Conservation (phyloP, 2,113 vertebrate species). For the Lipophrys pholis region DNA sequence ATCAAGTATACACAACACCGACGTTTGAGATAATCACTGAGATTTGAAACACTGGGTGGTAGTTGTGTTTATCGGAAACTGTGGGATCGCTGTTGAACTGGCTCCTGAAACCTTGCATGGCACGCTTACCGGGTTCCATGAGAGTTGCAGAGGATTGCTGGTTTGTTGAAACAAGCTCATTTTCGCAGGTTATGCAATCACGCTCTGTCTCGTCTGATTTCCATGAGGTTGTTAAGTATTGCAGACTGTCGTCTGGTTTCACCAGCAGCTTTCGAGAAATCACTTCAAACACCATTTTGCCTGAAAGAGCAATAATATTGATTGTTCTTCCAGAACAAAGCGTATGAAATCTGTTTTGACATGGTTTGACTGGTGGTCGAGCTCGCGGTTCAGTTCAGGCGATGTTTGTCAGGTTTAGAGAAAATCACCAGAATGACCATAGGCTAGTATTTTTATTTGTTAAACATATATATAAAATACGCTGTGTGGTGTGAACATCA, state of each 20-base stretch:
- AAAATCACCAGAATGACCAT: too few species aligned
- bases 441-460: too few species aligned
- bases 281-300: neutral
- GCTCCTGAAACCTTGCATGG: constrained; percentile 21
- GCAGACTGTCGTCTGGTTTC: constrained; percentile 31
- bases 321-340: neutral
- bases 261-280: constrained; percentile 2
- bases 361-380: neutral
- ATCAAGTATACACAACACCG: constrained; percentile 28
- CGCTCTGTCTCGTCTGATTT: constrained; percentile 30
- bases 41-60: constrained; percentile 21
- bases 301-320: constrained; percentile 7
- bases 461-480: too few species aligned
- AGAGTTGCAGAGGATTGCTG: constrained; percentile 42
- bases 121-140: constrained; percentile 8
- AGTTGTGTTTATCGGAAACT: constrained; percentile 31
- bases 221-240: constrained; percentile 1
- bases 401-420: neutral
- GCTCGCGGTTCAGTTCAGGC: neutral
- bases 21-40: constrained; percentile 6
- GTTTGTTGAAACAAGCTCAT: constrained; percentile 55
- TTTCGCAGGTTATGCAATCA: constrained; percentile 41
- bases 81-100: constrained; percentile 17
- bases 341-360: neutral
- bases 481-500: too few species aligned